Base-by-base conservation (phyloP, 2,113 vertebrate genomes). In the Ailurus styani region DNA sequence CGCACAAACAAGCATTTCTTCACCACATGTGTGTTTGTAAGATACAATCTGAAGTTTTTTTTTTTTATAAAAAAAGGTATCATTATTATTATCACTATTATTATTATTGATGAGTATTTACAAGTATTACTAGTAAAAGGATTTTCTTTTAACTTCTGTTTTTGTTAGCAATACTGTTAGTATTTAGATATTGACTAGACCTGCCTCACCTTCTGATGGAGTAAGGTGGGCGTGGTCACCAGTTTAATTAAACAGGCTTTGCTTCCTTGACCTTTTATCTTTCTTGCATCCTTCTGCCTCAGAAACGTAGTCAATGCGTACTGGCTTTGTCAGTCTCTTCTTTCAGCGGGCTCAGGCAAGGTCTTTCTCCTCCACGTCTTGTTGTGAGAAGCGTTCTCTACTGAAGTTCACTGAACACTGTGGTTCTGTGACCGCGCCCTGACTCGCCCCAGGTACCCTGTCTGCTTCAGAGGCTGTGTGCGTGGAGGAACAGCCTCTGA, bases 101-200 rank as follows among this genome's bases (percentile, higher is more conserved):
- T 97, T 97, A 94, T 97, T 98, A 97, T 97, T 83, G 95, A 95
- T 98, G 98, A 98, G 91, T 97, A 98, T 96, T 93, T 84, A 84
- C 95, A 79, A 73, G 93, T 97, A 96, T 94, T 95, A n/a, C 86
- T 98, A 98, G 98, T 98, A 86, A 95, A 97, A 98, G 93, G 81
- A 94, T 96, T 98, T 98, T 97, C 94, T 97, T 96, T 98, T 98
- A 95, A 87, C 96, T 98, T 98, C 78, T 97, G 70, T 95, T 98
- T 98, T 98, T 98, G 94, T 98, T 98, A 97, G 96, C 95, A 98
- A 72, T 96, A 95, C 96, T 97, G 94, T 96, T 93, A 97, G 88
- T 77, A 82, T 91, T 96, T 97, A 92, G 72, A 4, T 31, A 97
- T 97, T 96, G 95, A 95, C 91, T 64, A 93, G 97, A 97, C 52